Evolutionary conservation across 2,888 invertebrate species (phyloP).

Genomic region (Caenorhabditis parvicauda): DNA sequence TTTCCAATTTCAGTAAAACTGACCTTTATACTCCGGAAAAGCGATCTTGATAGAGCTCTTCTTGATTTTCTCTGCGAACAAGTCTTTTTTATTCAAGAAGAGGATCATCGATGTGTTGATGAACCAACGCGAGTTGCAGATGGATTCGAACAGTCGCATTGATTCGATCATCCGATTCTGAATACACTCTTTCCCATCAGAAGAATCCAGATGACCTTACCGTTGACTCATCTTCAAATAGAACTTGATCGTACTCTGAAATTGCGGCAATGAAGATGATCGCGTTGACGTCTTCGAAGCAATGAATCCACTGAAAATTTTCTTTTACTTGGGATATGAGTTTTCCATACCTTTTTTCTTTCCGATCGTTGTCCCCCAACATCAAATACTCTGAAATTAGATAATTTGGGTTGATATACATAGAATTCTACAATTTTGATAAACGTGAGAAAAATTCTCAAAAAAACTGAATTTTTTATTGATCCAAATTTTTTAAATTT

Average conservation of each 20-base stretch:
- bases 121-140: conserved; percentile 62
- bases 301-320: conserved; percentile 40
- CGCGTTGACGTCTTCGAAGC: conserved; percentile 61
- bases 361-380: conserved; percentile 62
- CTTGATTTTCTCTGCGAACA: conserved; percentile 60
- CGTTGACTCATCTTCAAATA: conserved; percentile 61
- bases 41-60: conserved; percentile 46
- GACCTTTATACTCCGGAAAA: conserved; percentile 62
- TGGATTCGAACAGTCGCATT: conserved; percentile 61
- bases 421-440: too few relatives aligned
- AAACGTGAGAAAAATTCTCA: too few relatives aligned
- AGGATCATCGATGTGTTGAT: conserved; percentile 62
- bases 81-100: conserved; percentile 61
- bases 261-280: conserved; percentile 57
- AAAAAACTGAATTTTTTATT: too few relatives aligned
- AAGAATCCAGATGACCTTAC: conserved; percentile 31
- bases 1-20: too few relatives aligned
- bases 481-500: too few relatives aligned
- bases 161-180: conserved; percentile 62
- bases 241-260: conserved; percentile 59
- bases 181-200: conserved; percentile 10
- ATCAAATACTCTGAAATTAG: conserved; percentile 58
- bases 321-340: background rate
- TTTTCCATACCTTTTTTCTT: conserved; percentile 55
- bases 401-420: background rate